These are phyloP conservation scores for Sebastes cheni DNA, from an alignment of 2,797 vertebrate species.

Conservation along the genomic window DNA sequence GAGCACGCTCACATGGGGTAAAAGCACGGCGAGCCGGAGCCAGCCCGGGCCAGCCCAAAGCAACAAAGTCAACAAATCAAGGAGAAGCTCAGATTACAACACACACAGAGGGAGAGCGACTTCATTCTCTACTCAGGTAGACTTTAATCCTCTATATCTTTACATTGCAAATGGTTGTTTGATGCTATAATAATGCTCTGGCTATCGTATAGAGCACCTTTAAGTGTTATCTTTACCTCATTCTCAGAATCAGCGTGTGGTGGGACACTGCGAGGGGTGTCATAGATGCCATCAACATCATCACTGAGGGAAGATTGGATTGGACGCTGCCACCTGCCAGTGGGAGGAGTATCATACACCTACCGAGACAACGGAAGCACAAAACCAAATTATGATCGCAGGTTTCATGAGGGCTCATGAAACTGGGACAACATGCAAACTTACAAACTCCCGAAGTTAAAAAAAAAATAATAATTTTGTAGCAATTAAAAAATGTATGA, in stretches of 20 bases:
- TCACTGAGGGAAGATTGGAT: slow-evolving; percentile 61
- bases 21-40: no score
- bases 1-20: no score
- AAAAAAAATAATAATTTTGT: neutral
- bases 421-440: neutral
- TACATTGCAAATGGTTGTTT: no score
- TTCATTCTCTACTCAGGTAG: no score
- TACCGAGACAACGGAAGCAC: slow-evolving; percentile 44
- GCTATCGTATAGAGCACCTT: no score
- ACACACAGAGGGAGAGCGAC: no score
- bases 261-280: slow-evolving; percentile 81
- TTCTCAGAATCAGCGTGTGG: slow-evolving; percentile 67
- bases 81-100: no score
- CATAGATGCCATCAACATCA: slow-evolving; percentile 81
- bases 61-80: no score
- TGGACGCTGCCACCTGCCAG: slow-evolving; percentile 79
- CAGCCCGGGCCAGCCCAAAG: no score
- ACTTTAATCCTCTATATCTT: no score
- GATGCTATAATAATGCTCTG: no score
- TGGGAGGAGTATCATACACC: slow-evolving; percentile 92
- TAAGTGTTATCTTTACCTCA: slow-evolving; percentile 71
- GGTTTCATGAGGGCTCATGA: neutral
- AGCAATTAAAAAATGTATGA: neutral
- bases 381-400: neutral
- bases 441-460: neutral